These are phyloP conservation scores for Lamellibrachia columna DNA, from an alignment of 2,888 invertebrate species.

Conservation along the genomic window DNA sequence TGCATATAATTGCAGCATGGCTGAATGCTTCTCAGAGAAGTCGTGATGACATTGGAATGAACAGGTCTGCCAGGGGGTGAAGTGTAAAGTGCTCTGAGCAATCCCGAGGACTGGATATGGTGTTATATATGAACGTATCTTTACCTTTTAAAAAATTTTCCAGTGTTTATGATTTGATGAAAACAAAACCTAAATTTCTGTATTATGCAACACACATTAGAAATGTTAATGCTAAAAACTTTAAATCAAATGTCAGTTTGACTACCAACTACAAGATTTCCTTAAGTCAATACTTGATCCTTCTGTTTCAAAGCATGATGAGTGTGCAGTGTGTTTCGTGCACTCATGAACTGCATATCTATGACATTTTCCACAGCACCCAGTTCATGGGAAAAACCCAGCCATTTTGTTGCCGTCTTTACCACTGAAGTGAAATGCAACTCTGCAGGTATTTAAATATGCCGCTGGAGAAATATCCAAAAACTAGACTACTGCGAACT, in stretches of 20 bases:
- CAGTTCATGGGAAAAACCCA: not conserved
- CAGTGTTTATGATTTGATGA: not conserved
- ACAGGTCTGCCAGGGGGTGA: no score
- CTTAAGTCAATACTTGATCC: not conserved
- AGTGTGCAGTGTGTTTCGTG: not conserved
- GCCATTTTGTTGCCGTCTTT: not conserved
- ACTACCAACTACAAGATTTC: not conserved
- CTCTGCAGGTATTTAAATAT: not conserved
- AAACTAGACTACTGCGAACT: not conserved
- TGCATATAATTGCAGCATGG: no score
- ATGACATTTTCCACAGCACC: not conserved
- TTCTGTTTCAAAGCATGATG: conserved; percentile 16
- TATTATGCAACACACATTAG: not conserved
- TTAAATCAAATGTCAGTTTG: not conserved
- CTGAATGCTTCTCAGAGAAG: no score
- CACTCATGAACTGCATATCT: not conserved
- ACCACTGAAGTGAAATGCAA: not conserved
- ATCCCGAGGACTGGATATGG: no score
- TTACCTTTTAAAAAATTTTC: no score
- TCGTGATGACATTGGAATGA: no score
- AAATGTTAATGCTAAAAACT: not conserved
- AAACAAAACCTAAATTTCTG: not conserved
- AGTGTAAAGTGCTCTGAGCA: no score
- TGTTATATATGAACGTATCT: no score
- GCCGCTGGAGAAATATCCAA: not conserved